phyloP scores from a whole-genome alignment of 2,888 invertebrate species.

The Sarcophaga variegata region DNA sequence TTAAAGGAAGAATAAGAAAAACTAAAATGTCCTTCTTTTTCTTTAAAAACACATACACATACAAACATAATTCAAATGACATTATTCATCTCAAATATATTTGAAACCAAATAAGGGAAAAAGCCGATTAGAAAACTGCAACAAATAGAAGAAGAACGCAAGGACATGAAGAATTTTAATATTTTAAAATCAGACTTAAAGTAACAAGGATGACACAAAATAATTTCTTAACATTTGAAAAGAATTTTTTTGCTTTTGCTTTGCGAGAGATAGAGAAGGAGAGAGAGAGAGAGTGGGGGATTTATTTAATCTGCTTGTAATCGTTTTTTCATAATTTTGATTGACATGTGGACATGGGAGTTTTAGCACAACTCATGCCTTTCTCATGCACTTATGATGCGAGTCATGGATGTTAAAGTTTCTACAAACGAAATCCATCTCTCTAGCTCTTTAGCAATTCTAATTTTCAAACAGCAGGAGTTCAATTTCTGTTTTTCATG shows the following conservation, averaged over 20 bases:
- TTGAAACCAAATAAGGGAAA: too few species aligned
- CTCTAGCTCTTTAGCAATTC: not conserved
- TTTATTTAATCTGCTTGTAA: constrained; percentile 55
- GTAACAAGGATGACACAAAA: too few species aligned
- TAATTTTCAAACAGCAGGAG: constrained; percentile 46
- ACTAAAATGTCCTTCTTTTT: too few species aligned
- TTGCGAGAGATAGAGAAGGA: too few species aligned
- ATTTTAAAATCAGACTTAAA: too few species aligned
- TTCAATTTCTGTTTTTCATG: constrained; percentile 3
- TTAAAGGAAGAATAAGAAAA: not conserved
- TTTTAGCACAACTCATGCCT: constrained; percentile 44
- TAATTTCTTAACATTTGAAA: too few species aligned
- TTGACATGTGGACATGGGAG: constrained; percentile 64
- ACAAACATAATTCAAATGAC: constrained; percentile 22
- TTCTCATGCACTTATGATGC: not conserved
- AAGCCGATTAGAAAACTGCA: too few species aligned
- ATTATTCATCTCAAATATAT: too few species aligned
- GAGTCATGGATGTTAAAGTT: not conserved
- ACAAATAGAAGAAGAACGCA: not conserved
- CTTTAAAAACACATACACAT: not conserved
- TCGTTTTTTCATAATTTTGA: constrained; percentile 35
- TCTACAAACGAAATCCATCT: not conserved
- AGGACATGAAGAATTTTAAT: too few species aligned
- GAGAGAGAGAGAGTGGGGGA: too few species aligned
- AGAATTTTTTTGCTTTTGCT: too few species aligned